These are phyloP conservation scores for Scyliorhinus canicula DNA, from an alignment of 2,797 vertebrate species.

Conservation along the genomic window DNA sequence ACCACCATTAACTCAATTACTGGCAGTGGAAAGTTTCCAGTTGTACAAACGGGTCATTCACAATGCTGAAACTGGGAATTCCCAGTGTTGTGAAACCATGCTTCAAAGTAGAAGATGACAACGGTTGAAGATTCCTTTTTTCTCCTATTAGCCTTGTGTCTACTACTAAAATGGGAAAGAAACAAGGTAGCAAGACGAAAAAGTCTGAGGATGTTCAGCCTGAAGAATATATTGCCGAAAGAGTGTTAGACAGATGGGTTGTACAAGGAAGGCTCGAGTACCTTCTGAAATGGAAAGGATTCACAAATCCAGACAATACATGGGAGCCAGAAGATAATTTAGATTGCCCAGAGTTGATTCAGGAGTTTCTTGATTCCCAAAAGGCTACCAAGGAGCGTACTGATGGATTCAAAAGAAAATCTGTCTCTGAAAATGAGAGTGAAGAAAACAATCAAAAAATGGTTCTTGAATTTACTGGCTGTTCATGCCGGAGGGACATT, in stretches of 20 bases:
- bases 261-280: slow-evolving; percentile 97
- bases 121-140: slow-evolving; percentile 38
- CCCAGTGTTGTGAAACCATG: too few relatives aligned
- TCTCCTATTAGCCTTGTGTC: slow-evolving; percentile 39
- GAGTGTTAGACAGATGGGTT: slow-evolving; percentile 86
- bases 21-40: too few relatives aligned
- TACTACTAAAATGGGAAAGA: slow-evolving; percentile 82
- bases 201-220: slow-evolving; percentile 84
- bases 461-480: too few relatives aligned
- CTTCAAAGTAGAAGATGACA: slow-evolving; percentile 34
- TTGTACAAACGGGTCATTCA: too few relatives aligned
- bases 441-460: slow-evolving; percentile 82
- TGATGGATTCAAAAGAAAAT: slow-evolving; percentile 83
- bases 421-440: slow-evolving; percentile 78
- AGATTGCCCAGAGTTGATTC: slow-evolving; percentile 91
- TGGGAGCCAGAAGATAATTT: slow-evolving; percentile 98
- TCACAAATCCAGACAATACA: slow-evolving; percentile 94
- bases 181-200: slow-evolving; percentile 81
- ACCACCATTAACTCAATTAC: not conserved
- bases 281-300: slow-evolving; percentile 97
- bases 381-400: slow-evolving; percentile 86
- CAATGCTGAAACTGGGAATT: too few relatives aligned
- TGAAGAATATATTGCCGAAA: slow-evolving; percentile 97
- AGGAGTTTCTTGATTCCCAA: slow-evolving; percentile 85
- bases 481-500: too few relatives aligned